Evolutionary conservation across 1,140 invertebrate genomes (phyloP), one percentile per base, ranked within the genome.

Genomic region (Lepidostoma basale): DNA sequence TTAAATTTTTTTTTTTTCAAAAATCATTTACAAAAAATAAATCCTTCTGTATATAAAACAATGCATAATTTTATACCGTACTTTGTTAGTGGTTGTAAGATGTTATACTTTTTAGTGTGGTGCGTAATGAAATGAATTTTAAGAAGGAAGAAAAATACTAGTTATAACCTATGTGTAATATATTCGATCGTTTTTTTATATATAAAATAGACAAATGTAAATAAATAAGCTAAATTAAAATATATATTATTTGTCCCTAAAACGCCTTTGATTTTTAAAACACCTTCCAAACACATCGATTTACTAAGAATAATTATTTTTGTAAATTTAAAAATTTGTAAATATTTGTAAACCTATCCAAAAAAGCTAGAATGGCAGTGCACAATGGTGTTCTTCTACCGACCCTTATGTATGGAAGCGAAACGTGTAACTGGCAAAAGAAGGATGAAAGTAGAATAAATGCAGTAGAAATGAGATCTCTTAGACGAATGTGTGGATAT

Each of bases 191-290:
- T 52, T 65, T 39, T 54, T 22, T n/a, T n/a, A n/a, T n/a, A n/a
- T 18, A 63, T 33, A 52, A 52, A 54, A 36, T 65, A 65, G 62
- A 65, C 12, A 40, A 52, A 52, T 65, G 62, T 65, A 65, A 65
- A 65, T 65, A 65, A 65, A 65, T 65, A 65, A 65, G 62, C 22
- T 47, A 65, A 54, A 65, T 65, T 40, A 65, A 64, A 65, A 54
- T 65, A 65, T 65, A 60, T 40, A 65, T 36, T 65, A 65, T 54
- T 65, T 65, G 62, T 65, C 62, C 44, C 62, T 23, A 22, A 70
- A 67, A 54, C 62, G 54, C 56, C 33, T 56, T 56, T 47, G 18
- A 42, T 66, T 66, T 25, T 26, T 36, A 12, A 36, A 36, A 2
- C n/a, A n/a, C 33, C 33, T 36, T 36, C 23, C 28, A 30, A 12